These are phyloP conservation scores for Mylabris phalerata DNA, from an alignment of 1,140 invertebrate genomes.

Conservation along the genomic window DNA sequence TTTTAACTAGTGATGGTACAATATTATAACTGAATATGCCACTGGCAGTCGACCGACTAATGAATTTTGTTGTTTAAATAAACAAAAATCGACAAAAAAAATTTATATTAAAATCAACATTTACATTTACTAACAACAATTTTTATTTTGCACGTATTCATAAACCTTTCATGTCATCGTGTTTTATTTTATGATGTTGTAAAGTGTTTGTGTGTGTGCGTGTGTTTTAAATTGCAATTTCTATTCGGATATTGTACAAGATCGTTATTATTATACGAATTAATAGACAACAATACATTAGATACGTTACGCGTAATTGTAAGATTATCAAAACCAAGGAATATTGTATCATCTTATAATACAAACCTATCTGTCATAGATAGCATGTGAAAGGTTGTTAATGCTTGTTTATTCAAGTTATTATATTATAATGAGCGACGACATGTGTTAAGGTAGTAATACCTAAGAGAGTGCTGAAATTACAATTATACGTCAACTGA, in stretches of 20 bases:
- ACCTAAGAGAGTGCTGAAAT: conserved; percentile 11
- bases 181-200: conserved; percentile 13
- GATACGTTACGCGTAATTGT: conserved; percentile 4
- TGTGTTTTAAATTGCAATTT: not conserved
- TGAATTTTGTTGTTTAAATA: too few relatives aligned
- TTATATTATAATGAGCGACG: conserved; percentile 9
- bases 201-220: too few relatives aligned
- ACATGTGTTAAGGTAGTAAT: conserved; percentile 11
- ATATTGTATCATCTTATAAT: conserved; percentile 1
- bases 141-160: too few relatives aligned
- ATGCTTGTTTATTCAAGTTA: conserved; percentile 12
- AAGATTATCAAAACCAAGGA: conserved; percentile 12
- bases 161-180: not conserved
- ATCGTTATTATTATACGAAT: conserved; percentile 8
- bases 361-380: conserved; percentile 14
- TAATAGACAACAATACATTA: conserved; percentile 10
- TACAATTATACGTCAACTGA: not conserved
- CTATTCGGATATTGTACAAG: conserved; percentile 22
- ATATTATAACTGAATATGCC: too few relatives aligned
- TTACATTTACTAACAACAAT: too few relatives aligned
- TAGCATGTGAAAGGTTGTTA: conserved; percentile 12
- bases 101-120: too few relatives aligned
- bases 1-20: too few relatives aligned
- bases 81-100: too few relatives aligned
- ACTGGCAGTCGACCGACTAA: too few relatives aligned